Percentiles rank a stretch among this genome's conserved stretches.
phyloP scores from a whole-genome alignment of 2,797 vertebrate species.

The Podarcis siculus region DNA sequence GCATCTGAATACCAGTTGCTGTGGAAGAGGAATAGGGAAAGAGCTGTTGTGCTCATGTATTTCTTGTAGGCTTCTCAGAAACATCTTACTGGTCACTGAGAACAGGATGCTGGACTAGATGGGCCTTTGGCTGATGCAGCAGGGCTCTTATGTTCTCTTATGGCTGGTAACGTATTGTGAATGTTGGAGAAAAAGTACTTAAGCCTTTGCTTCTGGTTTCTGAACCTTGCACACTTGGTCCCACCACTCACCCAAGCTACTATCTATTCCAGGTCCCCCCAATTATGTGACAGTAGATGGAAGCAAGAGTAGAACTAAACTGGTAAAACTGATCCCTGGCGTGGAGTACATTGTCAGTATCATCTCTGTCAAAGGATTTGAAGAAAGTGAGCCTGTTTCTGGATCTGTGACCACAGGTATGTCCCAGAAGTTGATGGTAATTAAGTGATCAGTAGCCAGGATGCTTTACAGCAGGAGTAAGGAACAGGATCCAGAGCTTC shows the following conservation, averaged over 20 bases:
- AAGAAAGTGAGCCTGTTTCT: slow-evolving; percentile 90
- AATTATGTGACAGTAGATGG: slow-evolving; percentile 84
- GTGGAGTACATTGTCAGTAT: slow-evolving; percentile 88
- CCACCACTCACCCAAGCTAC: neutral
- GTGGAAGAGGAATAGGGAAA: no score
- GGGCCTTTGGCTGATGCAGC: neutral
- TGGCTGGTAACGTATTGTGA: neutral
- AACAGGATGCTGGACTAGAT: neutral
- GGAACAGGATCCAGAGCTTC: no score
- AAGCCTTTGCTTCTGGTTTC: neutral
- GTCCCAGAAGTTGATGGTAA: neutral
- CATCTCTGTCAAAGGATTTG: slow-evolving; percentile 86
- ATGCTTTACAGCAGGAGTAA: neutral
- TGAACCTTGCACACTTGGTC: neutral
- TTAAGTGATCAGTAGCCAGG: no score
- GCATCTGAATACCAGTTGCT: no score
- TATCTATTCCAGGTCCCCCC: slow-evolving; percentile 78
- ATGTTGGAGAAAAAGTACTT: neutral
- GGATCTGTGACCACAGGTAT: slow-evolving; percentile 90
- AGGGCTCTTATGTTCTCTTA: neutral
- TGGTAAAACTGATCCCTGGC: slow-evolving; percentile 88
- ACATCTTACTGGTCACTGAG: neutral
- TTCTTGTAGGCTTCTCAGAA: neutral
- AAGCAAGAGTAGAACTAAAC: slow-evolving; percentile 79
- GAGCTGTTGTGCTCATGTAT: no score